These are phyloP conservation scores for Eulemur rufifrons DNA, from an alignment of 2,113 vertebrate genomes.

Conservation along the genomic window DNA sequence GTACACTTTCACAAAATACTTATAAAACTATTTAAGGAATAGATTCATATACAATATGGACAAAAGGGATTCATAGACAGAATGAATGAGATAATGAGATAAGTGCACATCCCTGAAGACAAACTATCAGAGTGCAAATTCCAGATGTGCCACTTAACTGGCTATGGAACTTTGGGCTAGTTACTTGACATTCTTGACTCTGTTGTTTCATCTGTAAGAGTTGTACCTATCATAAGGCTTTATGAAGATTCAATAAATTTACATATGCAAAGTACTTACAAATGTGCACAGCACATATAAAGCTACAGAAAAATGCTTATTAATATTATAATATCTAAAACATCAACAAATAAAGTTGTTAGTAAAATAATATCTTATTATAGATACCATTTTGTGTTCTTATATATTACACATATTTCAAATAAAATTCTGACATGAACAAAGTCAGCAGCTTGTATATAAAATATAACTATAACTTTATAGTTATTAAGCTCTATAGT, in stretches of 20 bases:
- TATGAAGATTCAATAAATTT: not conserved
- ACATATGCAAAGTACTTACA: not conserved
- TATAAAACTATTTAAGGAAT: not conserved
- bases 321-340: not conserved
- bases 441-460: not conserved
- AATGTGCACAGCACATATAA: not conserved
- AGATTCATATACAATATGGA: not conserved
- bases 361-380: not conserved
- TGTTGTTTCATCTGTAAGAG: not conserved
- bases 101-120: not conserved
- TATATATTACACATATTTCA: not conserved
- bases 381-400: not conserved
- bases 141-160: not conserved
- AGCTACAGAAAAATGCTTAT: not conserved
- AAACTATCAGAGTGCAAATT: not conserved
- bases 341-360: not conserved
- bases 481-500: not conserved
- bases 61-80: not conserved
- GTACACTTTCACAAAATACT: not conserved
- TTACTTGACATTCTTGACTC: not conserved
- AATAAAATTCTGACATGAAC: not conserved
- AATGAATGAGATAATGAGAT: not conserved
- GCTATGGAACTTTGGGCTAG: not conserved
- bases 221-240: not conserved
- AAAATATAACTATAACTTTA: not conserved